Evolutionary conservation across 1,140 invertebrate genomes (phyloP).

Genomic region (Drosophila pachea): DNA sequence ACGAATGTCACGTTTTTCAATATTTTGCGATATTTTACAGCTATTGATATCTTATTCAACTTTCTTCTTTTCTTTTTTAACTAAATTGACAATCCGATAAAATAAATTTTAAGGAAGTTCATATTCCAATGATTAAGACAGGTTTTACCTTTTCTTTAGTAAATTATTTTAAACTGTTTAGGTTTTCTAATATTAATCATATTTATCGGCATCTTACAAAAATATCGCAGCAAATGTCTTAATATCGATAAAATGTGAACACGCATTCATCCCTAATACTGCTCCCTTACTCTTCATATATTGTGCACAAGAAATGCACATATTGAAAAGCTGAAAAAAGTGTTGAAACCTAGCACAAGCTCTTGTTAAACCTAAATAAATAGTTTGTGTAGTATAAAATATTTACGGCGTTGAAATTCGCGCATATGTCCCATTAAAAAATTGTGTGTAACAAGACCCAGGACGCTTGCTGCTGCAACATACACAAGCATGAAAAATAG

Average conservation of each 20-base stretch:
- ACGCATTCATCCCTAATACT: conserved; percentile 14
- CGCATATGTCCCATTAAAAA: conserved; percentile 34
- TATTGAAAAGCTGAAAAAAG: conserved; percentile 23
- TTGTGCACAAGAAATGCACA: conserved; percentile 32
- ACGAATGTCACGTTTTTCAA: conserved; percentile 2
- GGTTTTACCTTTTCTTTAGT: too few relatives aligned
- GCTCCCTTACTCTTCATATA: conserved; percentile 8
- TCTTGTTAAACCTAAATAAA: conserved; percentile 16
- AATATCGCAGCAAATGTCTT: background rate
- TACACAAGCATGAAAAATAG: conserved; percentile 40
- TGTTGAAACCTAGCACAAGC: conserved; percentile 5
- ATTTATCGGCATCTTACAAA: background rate
- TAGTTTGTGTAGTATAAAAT: conserved; percentile 28
- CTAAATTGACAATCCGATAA: too few relatives aligned
- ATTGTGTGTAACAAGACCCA: conserved; percentile 34
- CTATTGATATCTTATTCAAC: conserved; percentile 10
- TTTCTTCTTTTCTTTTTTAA: too few relatives aligned
- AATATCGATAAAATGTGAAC: background rate
- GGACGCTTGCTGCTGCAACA: conserved; percentile 44
- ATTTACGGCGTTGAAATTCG: conserved; percentile 12
- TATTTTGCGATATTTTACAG: background rate
- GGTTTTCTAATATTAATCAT: background rate
- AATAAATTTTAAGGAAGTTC: too few relatives aligned
- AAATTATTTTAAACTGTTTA: too few relatives aligned
- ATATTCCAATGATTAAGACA: too few relatives aligned